Evolutionary conservation across 2,888 invertebrate species (phyloP).

Genomic region (Prosopocoilus inquinatus): DNA sequence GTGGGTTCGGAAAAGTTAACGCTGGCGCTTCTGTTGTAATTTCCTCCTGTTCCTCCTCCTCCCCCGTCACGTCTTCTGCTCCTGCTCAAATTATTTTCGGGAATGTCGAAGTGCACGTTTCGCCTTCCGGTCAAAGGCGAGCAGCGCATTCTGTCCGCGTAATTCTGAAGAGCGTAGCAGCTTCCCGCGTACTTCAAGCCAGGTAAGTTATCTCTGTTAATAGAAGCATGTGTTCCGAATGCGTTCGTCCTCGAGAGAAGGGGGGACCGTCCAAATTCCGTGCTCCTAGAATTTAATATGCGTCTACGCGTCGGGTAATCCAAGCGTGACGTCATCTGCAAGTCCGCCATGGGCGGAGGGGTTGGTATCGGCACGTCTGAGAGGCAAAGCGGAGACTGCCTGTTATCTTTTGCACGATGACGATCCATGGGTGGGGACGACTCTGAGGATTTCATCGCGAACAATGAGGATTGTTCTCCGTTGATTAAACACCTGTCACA

Average conservation of each 20-base stretch:
- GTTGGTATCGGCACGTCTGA: conserved; percentile 47
- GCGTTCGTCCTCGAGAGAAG: conserved; percentile 24
- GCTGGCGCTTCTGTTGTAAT: background rate
- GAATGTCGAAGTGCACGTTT: conserved; percentile 14
- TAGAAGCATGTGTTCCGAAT: conserved; percentile 25
- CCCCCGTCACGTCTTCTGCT: background rate
- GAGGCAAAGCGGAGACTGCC: conserved; percentile 26
- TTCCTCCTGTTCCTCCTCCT: background rate
- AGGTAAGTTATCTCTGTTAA: conserved; percentile 11
- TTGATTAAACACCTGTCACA: conserved; percentile 28
- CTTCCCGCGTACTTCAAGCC: conserved; percentile 11
- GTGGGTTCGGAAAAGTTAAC: background rate
- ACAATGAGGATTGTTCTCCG: conserved; percentile 24
- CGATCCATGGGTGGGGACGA: conserved; percentile 23
- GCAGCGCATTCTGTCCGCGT: conserved; percentile 7
- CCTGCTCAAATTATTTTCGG: background rate
- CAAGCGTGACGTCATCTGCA: conserved; percentile 46
- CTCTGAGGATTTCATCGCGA: conserved; percentile 32
- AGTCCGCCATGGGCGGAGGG: conserved; percentile 49
- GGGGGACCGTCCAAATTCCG: conserved; percentile 32
- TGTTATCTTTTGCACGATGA: conserved; percentile 3
- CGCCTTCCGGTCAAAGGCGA: conserved; percentile 9
- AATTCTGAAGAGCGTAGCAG: conserved; percentile 8
- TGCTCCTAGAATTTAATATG: conserved; percentile 40
- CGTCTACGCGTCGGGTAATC: conserved; percentile 40